phyloP scores from a whole-genome alignment of 2,113 vertebrate genomes.

The Willisornis vidua region DNA sequence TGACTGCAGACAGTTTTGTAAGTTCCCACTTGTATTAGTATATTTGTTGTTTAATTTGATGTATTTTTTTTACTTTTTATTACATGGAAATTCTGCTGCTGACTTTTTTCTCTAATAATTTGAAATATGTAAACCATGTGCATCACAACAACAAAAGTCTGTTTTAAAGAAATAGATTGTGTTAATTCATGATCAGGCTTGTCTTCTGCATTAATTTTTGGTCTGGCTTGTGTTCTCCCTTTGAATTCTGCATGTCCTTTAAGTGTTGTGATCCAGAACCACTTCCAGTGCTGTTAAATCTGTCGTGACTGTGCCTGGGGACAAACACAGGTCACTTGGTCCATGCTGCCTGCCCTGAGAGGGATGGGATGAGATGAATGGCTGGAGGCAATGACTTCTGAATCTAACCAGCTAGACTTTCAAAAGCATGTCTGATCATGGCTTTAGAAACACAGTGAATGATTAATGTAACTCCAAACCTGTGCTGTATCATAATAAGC shows the following conservation, averaged over 20 bases:
- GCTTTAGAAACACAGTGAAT: background rate
- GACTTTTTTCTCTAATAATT: background rate
- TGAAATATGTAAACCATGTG: background rate
- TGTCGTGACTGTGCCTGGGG: background rate
- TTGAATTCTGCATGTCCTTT: background rate
- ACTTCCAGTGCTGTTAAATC: background rate
- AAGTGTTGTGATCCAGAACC: background rate
- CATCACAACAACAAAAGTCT: background rate
- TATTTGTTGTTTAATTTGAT: background rate
- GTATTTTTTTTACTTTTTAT: background rate
- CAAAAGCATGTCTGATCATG: background rate
- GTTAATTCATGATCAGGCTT: background rate
- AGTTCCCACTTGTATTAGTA: background rate
- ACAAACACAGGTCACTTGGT: background rate
- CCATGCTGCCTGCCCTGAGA: background rate
- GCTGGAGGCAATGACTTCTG: background rate
- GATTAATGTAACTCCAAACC: background rate
- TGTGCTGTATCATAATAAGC: background rate
- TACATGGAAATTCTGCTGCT: background rate
- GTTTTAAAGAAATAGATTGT: background rate
- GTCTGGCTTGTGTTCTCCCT: background rate
- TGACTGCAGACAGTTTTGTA: background rate
- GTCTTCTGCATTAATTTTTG: background rate
- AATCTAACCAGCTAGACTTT: background rate
- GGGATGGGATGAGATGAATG: background rate